phyloP scores from a whole-genome alignment of 2,113 vertebrate genomes.

The Gymnarchus niloticus region DNA sequence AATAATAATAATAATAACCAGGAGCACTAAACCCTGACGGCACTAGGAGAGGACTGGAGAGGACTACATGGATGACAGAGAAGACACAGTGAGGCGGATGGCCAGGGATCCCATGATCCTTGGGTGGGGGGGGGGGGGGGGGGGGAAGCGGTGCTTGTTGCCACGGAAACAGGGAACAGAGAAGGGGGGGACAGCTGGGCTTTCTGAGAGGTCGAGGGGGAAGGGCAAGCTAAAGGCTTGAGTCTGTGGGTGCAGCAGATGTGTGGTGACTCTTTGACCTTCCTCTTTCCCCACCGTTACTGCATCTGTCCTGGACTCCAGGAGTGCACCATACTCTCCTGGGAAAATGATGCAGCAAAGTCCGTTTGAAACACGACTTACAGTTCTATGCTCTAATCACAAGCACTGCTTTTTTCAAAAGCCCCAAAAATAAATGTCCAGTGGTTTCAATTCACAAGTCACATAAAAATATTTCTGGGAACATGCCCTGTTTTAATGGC shows the following conservation, averaged over 20 bases:
- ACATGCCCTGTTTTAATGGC: not conserved
- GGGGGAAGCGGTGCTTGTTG: not conserved
- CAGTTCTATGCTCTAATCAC: not conserved
- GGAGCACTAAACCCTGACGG: not conserved
- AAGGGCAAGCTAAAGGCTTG: constrained; percentile 34
- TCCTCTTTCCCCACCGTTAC: constrained; percentile 53
- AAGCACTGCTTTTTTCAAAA: not conserved
- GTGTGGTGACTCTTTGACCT: constrained; percentile 68
- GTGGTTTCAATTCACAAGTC: not conserved
- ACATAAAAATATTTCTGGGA: not conserved
- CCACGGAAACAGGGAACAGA: constrained; percentile 18
- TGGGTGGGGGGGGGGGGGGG: not conserved
- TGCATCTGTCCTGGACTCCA: constrained; percentile 56
- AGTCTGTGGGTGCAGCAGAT: constrained; percentile 59
- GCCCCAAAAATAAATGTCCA: not conserved
- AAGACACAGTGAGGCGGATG: not conserved
- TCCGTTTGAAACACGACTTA: constrained; percentile 41
- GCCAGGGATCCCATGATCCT: not conserved
- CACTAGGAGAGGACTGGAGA: not conserved
- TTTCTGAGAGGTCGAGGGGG: constrained; percentile 28
- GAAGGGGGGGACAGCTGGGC: constrained; percentile 38
- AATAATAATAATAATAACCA: not conserved
- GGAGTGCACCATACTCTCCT: not conserved
- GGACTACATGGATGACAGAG: not conserved
- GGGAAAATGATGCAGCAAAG: constrained; percentile 24